Evolutionary conservation across 2,888 invertebrate species (phyloP).

Genomic region (Catocala fraxini): DNA sequence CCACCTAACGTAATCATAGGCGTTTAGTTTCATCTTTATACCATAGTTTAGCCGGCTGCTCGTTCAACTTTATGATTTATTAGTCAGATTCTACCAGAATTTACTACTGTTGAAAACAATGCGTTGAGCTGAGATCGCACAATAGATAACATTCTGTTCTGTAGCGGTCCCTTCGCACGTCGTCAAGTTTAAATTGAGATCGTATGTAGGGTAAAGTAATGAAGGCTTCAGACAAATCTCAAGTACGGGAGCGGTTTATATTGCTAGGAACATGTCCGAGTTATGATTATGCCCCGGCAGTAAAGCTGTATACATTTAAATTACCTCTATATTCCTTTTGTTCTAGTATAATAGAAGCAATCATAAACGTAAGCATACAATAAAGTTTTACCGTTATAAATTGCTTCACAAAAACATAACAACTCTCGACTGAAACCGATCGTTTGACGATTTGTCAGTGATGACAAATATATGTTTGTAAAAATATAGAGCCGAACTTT

Average conservation of each 20-base stretch:
- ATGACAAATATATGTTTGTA: conserved; percentile 35
- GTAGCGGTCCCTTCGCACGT: not conserved
- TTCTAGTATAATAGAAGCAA: conserved; percentile 10
- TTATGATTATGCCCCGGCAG: conserved; percentile 25
- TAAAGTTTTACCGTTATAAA: conserved; percentile 39
- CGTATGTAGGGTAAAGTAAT: conserved; percentile 20
- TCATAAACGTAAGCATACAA: conserved; percentile 12
- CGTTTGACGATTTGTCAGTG: conserved; percentile 41
- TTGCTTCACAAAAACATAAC: conserved; percentile 38
- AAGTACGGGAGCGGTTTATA: not conserved
- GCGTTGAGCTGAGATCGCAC: conserved; percentile 22
- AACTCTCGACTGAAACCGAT: conserved; percentile 40
- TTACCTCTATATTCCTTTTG: conserved; percentile 19
- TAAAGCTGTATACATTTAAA: conserved; percentile 23
- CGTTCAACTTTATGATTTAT: conserved; percentile 50
- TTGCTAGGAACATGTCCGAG: conserved; percentile 9
- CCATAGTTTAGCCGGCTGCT: conserved; percentile 21
- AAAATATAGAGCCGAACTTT: conserved; percentile 34
- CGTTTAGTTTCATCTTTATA: conserved; percentile 32
- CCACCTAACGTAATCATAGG: conserved; percentile 18
- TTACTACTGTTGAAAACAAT: conserved; percentile 44
- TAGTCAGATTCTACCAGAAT: conserved; percentile 28
- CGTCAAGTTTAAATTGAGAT: conserved; percentile 15
- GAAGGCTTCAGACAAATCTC: not conserved
- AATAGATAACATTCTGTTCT: conserved; percentile 25